Base-by-base conservation (phyloP, 2,888 invertebrate genomes). In the Andrena fulva region DNA sequence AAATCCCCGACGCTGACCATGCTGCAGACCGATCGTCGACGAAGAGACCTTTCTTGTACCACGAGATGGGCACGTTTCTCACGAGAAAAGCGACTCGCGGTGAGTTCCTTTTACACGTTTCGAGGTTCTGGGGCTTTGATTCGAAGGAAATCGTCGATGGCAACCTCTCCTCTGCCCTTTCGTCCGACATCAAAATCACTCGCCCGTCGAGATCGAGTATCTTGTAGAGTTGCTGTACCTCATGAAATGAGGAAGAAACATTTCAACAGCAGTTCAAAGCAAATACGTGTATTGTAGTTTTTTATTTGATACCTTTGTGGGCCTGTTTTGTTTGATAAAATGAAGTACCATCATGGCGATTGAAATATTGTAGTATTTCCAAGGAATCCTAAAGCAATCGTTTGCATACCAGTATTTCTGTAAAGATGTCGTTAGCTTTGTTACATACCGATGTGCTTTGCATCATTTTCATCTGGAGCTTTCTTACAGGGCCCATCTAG, bases 1-100 rank as follows among this genome's bases (percentile, higher is more conserved):
- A 64, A 42, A 69, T 73, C 52, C 63, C 29, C 76, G 52, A 64
- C 52, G 20, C 12, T 59, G 52, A 64, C 54, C 27, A 56, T 50
- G 33, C 33, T 8, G 52, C 52, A 66, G 64, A 81, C 50, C 60
- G 72, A 80, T 82, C 82, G 69, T 81, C 76, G 81, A 64, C 54
- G 71, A 81, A 69, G 72, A 72, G 42, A 69, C 64, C 50, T 68
- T 52, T 27, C 62, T 27, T 62, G 54, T 20, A 10, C 42, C 64
- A 8, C 42, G 29, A 16, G n/a, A 52, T 12, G 33, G 24, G 42
- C 42, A 50, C 35, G 60, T 20, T 54, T 64, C 63, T 7, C 42
- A 8, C 10, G 20, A 48, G 6, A 5, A 10, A 54, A 42, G 16
- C 50, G 27, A 71, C 52, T 54, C 27, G 29, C 29, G 59, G 54